Base-by-base conservation (phyloP, 2,797 vertebrate genomes). In the Sebastes baramenuke region DNA sequence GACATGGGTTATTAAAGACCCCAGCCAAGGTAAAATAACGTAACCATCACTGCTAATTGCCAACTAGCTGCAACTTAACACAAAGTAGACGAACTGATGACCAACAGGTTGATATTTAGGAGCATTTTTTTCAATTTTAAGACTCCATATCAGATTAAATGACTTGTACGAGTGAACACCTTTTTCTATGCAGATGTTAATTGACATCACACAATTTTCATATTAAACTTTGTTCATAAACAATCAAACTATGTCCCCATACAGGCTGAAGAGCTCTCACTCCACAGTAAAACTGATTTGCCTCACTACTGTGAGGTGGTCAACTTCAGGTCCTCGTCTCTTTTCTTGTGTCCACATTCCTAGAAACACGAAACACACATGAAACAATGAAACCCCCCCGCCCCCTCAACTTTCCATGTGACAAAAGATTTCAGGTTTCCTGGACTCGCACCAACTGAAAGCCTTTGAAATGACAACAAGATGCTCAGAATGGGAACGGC, bases 121-220 rank as follows among this genome's bases (percentile, higher is more conserved):
- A 18, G 8, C 2, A 25, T 38, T 13, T 27, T 27, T 27, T 64
- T 9, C 2, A 34, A 38, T 58, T 12, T 54, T 24, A 49, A n/a
- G 25, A 25, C 8, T 68, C 5, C 11, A 68, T 42, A 71, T 67
- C 42, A 38, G 77, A 79, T 71, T 68, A 74, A 83, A 83, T 75
- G 64, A 66, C 81, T 83, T 70, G 69, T 73, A 71, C 62, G 25
- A 70, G 36, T 72, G 46, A 16, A 61, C 38, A 14, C 58, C 32
- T 60, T 58, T n/a, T 60, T 52, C 36, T 30, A 22, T n/a, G 64
- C 20, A 42, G 14, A 38, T 52, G 36, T 64, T 36, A 18, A 42
- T 61, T 59, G 13, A 42, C 38, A 42, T 42, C 38, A 16, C 36
- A 22, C 18, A 46, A 3, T 49, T 67, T 38, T 32, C n/a, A 22